Conservation (phyloP, 2,888 invertebrate species). For the Spisula solida region DNA sequence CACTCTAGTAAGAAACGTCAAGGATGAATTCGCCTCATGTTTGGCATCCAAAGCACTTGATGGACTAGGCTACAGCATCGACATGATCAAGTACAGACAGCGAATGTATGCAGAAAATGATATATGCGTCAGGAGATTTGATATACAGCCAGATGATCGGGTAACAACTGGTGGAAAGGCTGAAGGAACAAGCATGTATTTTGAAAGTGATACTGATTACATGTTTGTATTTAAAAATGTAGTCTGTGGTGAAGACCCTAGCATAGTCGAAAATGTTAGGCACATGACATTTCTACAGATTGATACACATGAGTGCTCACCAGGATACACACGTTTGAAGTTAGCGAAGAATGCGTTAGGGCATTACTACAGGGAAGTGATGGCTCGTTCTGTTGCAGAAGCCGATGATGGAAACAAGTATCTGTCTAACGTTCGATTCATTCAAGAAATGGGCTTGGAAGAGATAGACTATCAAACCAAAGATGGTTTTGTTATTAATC, state of each 20-base stretch:
- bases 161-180: slow-evolving; percentile 49
- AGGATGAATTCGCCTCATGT: neutral
- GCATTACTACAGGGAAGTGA: neutral
- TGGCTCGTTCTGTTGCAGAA: neutral
- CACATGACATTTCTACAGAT: slow-evolving; percentile 9
- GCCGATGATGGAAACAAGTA: neutral
- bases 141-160: neutral
- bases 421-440: slow-evolving; percentile 19
- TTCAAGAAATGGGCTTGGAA: neutral
- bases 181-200: slow-evolving; percentile 46
- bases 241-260: slow-evolving; percentile 23
- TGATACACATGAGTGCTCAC: neutral
- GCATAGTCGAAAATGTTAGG: neutral
- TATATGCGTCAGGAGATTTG: neutral
- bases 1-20: too few relatives aligned
- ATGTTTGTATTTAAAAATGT: slow-evolving; percentile 30
- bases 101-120: slow-evolving; percentile 23
- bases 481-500: slow-evolving; percentile 2
- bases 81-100: slow-evolving; percentile 38
- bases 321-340: slow-evolving; percentile 31
- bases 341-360: neutral
- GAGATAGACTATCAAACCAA: neutral
- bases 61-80: slow-evolving; percentile 6
- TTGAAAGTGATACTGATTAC: slow-evolving; percentile 48
- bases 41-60: slow-evolving; percentile 1